Evolutionary conservation across 2,797 vertebrate genomes (phyloP).

Genomic region (Amniataba percoides): DNA sequence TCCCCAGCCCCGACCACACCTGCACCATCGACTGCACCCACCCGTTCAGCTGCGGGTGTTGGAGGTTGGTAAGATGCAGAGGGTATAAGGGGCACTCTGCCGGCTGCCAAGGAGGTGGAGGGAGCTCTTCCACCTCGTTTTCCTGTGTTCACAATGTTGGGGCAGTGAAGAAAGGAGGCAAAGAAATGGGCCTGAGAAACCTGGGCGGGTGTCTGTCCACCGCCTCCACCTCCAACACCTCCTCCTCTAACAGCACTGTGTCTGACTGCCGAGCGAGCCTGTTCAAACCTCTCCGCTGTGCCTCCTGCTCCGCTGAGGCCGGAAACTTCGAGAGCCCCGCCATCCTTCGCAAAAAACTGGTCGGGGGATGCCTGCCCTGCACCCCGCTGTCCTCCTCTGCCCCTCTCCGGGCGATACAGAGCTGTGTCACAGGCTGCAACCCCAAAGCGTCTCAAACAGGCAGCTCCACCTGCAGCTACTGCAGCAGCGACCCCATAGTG

Average conservation of each 20-base stretch:
- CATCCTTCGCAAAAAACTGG: conserved; percentile 84
- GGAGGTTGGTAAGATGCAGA: conserved; percentile 86
- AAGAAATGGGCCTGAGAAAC: conserved; percentile 85
- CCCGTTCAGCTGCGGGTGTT: conserved; percentile 89
- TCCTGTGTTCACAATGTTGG: conserved; percentile 78
- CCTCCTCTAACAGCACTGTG: conserved; percentile 86
- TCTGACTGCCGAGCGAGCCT: conserved; percentile 82
- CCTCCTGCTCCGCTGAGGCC: conserved; percentile 84
- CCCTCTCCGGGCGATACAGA: conserved; percentile 86
- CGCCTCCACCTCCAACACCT: conserved; percentile 87
- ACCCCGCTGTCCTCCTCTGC: conserved; percentile 83
- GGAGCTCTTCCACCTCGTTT: conserved; percentile 83
- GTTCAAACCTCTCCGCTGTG: conserved; percentile 84
- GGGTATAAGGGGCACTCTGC: conserved; percentile 75
- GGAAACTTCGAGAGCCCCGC: conserved; percentile 85
- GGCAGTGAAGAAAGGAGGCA: conserved; percentile 67
- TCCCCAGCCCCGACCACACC: conserved; percentile 88
- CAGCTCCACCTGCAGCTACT: conserved; percentile 91
- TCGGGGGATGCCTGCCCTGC: conserved; percentile 88
- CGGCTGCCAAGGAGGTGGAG: conserved; percentile 74
- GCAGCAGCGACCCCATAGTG: conserved; percentile 91
- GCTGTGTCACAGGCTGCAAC: conserved; percentile 87
- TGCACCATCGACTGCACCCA: conserved; percentile 88
- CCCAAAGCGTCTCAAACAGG: conserved; percentile 88
- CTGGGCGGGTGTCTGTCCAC: conserved; percentile 87